Evolutionary conservation across 53 echinoderm and acorn worm species (phyloP).

Genomic region (Echinarachnius parma): DNA sequence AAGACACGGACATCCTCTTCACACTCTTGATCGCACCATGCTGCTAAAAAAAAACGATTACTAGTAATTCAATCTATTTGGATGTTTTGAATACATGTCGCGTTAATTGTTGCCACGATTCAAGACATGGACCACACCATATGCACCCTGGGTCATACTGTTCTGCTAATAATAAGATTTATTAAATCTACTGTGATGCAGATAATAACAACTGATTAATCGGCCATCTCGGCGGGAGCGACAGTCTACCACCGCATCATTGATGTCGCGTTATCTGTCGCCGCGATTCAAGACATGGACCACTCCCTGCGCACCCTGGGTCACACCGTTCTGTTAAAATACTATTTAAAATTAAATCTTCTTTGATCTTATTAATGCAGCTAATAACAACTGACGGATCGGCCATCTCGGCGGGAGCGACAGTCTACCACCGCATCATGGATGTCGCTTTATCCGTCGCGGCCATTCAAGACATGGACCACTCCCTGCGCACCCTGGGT

Average conservation of each 20-base stretch:
- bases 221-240: constrained; percentile 83
- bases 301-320: constrained; percentile 82
- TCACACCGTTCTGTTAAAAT: constrained; percentile 73
- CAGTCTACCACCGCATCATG: constrained; percentile 78
- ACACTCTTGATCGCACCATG: no score
- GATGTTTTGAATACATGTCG: no score
- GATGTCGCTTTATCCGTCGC: constrained; percentile 80
- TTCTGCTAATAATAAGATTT: no score
- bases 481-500: constrained; percentile 75
- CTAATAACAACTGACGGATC: constrained; percentile 78
- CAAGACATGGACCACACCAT: no score
- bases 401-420: constrained; percentile 83
- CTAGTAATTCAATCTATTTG: no score
- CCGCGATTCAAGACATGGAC: constrained; percentile 88
- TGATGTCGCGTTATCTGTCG: constrained; percentile 75
- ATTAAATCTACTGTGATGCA: no score
- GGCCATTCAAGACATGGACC: constrained; percentile 89
- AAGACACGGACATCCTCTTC: no score
- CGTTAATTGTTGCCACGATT: no score
- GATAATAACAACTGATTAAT: constrained; percentile 78
- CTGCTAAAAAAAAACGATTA: no score
- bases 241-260: constrained; percentile 82
- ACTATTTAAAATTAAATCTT: no score
- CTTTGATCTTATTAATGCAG: no score
- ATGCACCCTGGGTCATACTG: no score